Conservation (phyloP, 2,888 invertebrate species). For the Drosophila flavopinicola region DNA sequence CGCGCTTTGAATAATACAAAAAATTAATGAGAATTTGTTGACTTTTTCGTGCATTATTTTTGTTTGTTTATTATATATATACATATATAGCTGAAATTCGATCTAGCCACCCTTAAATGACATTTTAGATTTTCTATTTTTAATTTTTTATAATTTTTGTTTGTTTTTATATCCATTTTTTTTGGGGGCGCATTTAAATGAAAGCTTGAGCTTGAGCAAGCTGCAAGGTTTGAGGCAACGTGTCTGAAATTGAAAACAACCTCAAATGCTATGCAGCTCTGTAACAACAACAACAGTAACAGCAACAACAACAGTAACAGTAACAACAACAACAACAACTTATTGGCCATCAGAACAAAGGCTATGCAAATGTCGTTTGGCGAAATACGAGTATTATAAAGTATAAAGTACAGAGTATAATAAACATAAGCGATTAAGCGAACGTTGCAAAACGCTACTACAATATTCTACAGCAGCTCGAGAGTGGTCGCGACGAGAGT, state of each 20-base stretch:
- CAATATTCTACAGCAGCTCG: conserved; percentile 40
- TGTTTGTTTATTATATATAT: too few species aligned
- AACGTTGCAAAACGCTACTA: conserved; percentile 56
- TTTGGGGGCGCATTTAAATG: conserved; percentile 26
- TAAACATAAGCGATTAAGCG: conserved; percentile 73
- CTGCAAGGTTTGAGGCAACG: conserved; percentile 19
- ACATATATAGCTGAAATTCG: conserved; percentile 1
- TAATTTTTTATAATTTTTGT: conserved; percentile 1
- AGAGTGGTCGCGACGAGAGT: neutral
- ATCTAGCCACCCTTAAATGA: neutral
- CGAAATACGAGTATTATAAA: conserved; percentile 45
- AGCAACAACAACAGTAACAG: neutral
- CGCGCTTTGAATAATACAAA: conserved; percentile 15
- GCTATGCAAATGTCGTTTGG: conserved; percentile 68
- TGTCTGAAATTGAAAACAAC: conserved; percentile 26
- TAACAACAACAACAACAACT: conserved; percentile 33
- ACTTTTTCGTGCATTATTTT: conserved; percentile 14
- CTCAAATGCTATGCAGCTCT: conserved; percentile 16
- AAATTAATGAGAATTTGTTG: conserved; percentile 30
- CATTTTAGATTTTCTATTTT: conserved; percentile 16
- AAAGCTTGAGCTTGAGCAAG: too few species aligned
- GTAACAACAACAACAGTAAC: conserved; percentile 2
- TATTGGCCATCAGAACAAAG: conserved; percentile 59
- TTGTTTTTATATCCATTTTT: conserved; percentile 18
- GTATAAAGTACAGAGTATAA: conserved; percentile 70